Conservation (phyloP, 2,113 vertebrate genomes). For the Antennarius striatus region DNA sequence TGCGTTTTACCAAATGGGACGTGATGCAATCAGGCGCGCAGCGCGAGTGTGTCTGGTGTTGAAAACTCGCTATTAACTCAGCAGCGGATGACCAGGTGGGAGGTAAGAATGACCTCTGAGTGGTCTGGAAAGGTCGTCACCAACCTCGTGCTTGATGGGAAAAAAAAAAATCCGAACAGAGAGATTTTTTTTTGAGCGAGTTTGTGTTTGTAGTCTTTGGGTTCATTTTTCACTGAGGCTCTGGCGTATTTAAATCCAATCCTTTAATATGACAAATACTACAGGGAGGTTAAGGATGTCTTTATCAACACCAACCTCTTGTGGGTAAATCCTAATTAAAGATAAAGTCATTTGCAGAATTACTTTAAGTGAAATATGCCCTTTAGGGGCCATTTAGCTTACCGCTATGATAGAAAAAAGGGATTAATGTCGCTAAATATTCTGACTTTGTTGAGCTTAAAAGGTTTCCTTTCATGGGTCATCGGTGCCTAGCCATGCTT, state of each 20-base stretch:
- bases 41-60: conserved; percentile 55
- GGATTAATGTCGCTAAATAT: conserved; percentile 8
- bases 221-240: background rate
- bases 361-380: conserved; percentile 15
- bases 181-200: background rate
- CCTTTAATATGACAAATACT: background rate
- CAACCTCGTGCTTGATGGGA: background rate
- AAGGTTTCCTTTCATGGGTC: conserved; percentile 1
- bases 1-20: conserved; percentile 57
- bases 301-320: conserved; percentile 11
- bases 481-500: background rate
- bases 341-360: conserved; percentile 9
- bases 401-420: background rate
- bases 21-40: conserved; percentile 55
- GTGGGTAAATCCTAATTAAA: conserved; percentile 30
- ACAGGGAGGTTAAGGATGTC: conserved; percentile 21
- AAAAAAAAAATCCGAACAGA: conserved; percentile 1
- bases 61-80: conserved; percentile 56
- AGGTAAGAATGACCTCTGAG: conserved; percentile 41
- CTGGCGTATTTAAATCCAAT: conserved; percentile 15
- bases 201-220: background rate
- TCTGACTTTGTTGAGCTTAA: conserved; percentile 8
- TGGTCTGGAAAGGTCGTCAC: conserved; percentile 40
- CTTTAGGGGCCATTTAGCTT: conserved; percentile 20
- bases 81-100: conserved; percentile 47